Conservation (phyloP, 2,797 vertebrate genomes). For the Clamator glandarius region DNA sequence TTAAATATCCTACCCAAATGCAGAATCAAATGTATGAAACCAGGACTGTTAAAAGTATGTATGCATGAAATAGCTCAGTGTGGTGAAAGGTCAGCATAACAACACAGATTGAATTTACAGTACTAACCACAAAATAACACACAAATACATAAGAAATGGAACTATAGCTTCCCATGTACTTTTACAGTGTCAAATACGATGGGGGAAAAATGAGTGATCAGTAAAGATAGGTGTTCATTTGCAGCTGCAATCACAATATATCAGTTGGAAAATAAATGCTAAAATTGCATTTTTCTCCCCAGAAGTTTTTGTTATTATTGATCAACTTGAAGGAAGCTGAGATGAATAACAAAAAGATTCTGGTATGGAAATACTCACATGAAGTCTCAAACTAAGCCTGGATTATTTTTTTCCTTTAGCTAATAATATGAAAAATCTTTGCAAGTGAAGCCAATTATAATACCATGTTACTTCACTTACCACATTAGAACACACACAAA, state of each 20-base stretch:
- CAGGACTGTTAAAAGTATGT: neutral
- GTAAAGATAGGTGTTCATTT: neutral
- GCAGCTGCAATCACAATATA: neutral
- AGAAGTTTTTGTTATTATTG: neutral
- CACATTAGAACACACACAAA: neutral
- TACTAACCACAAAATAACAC: neutral
- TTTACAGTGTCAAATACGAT: neutral
- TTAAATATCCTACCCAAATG: neutral
- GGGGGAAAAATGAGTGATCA: neutral
- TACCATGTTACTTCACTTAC: neutral
- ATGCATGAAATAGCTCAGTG: neutral
- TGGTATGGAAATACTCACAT: neutral
- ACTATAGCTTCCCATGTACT: neutral
- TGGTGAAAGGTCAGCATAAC: neutral
- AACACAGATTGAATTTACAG: neutral
- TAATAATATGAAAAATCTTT: neutral
- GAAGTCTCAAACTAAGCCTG: neutral
- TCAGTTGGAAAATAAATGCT: neutral
- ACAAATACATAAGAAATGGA: neutral
- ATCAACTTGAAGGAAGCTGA: neutral
- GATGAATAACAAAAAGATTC: neutral
- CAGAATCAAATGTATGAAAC: neutral
- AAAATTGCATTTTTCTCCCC: neutral
- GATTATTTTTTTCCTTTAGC: neutral
- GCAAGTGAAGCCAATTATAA: neutral